A percentile compares a stretch with the other conserved stretches of the same genome.
Evolutionary conservation across 2,888 invertebrate genomes (phyloP).

Genomic region (Eupithecia inturbata): DNA sequence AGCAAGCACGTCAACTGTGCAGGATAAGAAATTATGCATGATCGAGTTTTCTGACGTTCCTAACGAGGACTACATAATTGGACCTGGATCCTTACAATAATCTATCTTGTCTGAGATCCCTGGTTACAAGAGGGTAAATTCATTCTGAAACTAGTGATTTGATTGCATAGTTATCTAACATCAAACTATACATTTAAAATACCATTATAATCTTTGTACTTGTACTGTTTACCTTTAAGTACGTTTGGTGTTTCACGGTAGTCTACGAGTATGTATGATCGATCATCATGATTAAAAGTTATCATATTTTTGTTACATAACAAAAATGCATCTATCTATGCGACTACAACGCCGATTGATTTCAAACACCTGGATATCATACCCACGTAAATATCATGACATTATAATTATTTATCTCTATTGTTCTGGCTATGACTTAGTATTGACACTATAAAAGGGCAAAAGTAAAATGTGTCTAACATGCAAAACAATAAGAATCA

Average conservation of each 20-base stretch:
- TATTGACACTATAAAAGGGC: constrained; percentile 57
- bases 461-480: constrained; percentile 62
- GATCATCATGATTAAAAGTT: too few species aligned
- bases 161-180: constrained; percentile 2
- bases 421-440: constrained; percentile 42
- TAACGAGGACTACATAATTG: neutral
- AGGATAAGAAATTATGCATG: neutral
- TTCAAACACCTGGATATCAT: neutral
- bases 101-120: neutral
- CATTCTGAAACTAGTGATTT: constrained; percentile 12
- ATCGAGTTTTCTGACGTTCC: neutral
- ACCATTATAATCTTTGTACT: constrained; percentile 3
- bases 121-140: neutral
- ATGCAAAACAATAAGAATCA: constrained; percentile 76
- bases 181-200: constrained; percentile 8
- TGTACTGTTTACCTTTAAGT: constrained; percentile 6
- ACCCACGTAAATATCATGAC: constrained; percentile 5
- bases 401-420: constrained; percentile 27
- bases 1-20: constrained; percentile 8
- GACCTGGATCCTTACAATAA: neutral
- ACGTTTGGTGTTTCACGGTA: neutral
- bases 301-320: neutral
- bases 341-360: constrained; percentile 7
- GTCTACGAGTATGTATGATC: neutral
- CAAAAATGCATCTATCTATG: neutral